phyloP scores from a whole-genome alignment of 2,797 vertebrate species.

The Muscicapa comitata region DNA sequence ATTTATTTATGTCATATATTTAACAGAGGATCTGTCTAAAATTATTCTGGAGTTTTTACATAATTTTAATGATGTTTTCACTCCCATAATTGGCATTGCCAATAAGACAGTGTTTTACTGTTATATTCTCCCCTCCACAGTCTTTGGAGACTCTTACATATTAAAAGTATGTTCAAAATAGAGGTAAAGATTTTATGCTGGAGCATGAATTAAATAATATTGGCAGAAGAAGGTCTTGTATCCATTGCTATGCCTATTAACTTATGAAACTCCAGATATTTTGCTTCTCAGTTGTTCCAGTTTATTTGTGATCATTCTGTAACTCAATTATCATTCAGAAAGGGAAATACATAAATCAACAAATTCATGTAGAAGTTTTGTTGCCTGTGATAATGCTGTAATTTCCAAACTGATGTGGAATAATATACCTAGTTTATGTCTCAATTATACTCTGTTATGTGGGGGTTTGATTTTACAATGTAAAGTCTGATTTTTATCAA shows the following conservation, averaged over 20 bases:
- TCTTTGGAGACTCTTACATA: not conserved
- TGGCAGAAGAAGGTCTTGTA: not conserved
- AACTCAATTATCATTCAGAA: not conserved
- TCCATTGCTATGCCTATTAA: not conserved
- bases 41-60: not conserved
- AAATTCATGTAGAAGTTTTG: not conserved
- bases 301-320: not conserved
- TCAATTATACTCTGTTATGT: rapidly evolving
- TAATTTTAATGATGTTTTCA: not conserved
- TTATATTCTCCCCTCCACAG: rapidly evolving
- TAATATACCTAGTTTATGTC: not conserved
- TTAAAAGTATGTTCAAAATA: not conserved
- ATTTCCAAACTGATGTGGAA: not conserved
- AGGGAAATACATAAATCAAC: not conserved
- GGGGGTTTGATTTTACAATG: not conserved
- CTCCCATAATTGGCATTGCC: not conserved
- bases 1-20: not conserved
- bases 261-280: not conserved
- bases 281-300: not conserved
- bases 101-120: not conserved
- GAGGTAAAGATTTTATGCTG: not conserved
- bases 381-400: not conserved
- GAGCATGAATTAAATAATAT: not conserved
- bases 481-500: not conserved
- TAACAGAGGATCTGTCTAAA: not conserved